phyloP scores from a whole-genome alignment of 2,888 invertebrate genomes.

The Synanthedon formicaeformis region DNA sequence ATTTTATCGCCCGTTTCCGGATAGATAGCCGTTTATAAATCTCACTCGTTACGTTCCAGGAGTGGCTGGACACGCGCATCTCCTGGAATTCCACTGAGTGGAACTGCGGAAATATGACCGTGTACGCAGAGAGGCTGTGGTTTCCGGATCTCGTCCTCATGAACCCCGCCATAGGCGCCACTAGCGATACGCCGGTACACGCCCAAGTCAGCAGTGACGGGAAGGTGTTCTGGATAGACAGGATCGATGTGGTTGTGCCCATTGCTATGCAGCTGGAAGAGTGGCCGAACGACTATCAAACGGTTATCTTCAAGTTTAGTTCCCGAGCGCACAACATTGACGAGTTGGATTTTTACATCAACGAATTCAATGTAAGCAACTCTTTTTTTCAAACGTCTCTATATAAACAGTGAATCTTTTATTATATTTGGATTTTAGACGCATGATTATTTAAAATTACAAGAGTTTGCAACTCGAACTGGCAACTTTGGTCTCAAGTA shows the following conservation, averaged over 20 bases:
- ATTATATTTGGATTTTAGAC: no score
- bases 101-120: constrained; percentile 70
- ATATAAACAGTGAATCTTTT: no score
- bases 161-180: constrained; percentile 76
- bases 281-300: constrained; percentile 84
- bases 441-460: no score
- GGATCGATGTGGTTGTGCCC: constrained; percentile 39
- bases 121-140: constrained; percentile 82
- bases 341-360: constrained; percentile 55
- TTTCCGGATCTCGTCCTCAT: constrained; percentile 80
- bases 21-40: not conserved
- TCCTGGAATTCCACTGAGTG: constrained; percentile 78
- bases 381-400: no score
- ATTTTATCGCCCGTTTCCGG: not conserved
- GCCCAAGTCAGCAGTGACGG: constrained; percentile 76
- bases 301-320: constrained; percentile 75
- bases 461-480: no score
- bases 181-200: constrained; percentile 73
- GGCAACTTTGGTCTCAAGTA: no score
- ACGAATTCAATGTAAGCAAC: constrained; percentile 23
- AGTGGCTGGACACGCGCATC: constrained; percentile 81
- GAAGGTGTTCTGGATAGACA: constrained; percentile 52
- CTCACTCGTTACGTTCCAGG: constrained; percentile 50
- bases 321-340: constrained; percentile 78
- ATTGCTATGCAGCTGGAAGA: constrained; percentile 55